Base-by-base conservation (phyloP, 2,113 vertebrate species). In the Coptodon rendalli region DNA sequence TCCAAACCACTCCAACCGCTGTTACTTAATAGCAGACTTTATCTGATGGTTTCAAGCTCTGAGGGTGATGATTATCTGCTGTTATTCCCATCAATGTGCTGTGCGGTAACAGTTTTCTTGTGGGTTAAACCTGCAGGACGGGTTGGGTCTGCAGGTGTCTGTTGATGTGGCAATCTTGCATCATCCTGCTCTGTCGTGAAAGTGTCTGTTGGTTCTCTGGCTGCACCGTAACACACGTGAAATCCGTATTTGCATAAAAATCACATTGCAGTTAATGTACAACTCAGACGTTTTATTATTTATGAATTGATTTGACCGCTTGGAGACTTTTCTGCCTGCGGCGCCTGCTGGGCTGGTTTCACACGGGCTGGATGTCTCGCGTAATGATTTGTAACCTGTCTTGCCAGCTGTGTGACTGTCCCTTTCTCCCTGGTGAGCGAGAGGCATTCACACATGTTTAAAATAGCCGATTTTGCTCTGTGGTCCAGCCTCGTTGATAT, bases 361-460 rank as follows among this genome's bases (percentile, higher is more conserved):
- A 86, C 88, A 83, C 43, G 11, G 61, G 54, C 83, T 87, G 80
- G 17, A 81, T 48, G 61, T 90, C 87, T 90, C 24, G 1, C 76
- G 19, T 27, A 53, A 89, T 90, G 85, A 90, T 91, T 93, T 93
- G 83, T 86, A 73, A 90, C 83, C 45, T 5, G 84, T 91, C 90
- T 71, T 84, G 52, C 80, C 85, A 66, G 83, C 71, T 59, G 84
- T 89, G 80, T 90, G 85, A 92, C 91, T 9, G 54, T 93, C 92
- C 85, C n/a, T 43, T 78, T 91, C 89, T 95, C 93, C 90, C 92
- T 83, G 91, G 93, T 92, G 94, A 94, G 56, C 88, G 2, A 68
- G 48, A 94, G 82, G 91, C 89, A 91, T 94, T 94, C 76, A 59
- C 84, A 89, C 87, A 87, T 93, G 92, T 93, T 91, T 90, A 91